Conservation (phyloP, 2,888 invertebrate genomes). For the Lasioglossum malachurum region DNA sequence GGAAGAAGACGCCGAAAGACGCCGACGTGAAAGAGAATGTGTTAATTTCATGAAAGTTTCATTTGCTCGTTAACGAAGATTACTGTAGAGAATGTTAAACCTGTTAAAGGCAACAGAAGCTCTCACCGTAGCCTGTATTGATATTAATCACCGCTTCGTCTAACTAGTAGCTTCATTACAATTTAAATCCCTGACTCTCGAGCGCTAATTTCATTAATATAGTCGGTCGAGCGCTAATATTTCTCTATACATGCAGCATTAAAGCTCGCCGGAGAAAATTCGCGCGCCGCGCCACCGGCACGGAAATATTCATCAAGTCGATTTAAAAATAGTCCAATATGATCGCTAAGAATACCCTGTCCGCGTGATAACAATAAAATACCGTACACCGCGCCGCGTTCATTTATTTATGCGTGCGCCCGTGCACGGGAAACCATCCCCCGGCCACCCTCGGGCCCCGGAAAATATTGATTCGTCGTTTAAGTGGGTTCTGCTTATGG, state of each 20-base stretch:
- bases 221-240: background rate
- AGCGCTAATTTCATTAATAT: slow-evolving; percentile 1
- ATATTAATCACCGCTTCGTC: background rate
- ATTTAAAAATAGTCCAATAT: slow-evolving; percentile 4
- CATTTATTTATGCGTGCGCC: slow-evolving; percentile 25
- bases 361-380: slow-evolving; percentile 31
- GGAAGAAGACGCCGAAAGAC: background rate
- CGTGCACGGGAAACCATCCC: background rate
- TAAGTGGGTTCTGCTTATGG: slow-evolving; percentile 51
- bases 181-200: background rate
- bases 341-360: slow-evolving; percentile 1
- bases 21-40: background rate
- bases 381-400: slow-evolving; percentile 1
- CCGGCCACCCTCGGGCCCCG: background rate
- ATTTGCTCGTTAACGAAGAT: background rate
- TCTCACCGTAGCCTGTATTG: background rate
- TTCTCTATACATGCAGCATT: background rate
- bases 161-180: background rate
- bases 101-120: background rate
- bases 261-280: slow-evolving; percentile 7
- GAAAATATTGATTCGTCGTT: slow-evolving; percentile 50
- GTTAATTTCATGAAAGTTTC: background rate
- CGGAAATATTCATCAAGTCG: background rate
- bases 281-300: background rate
- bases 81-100: background rate